These are phyloP conservation scores for Lordiphosa clarofinis DNA, from an alignment of 1,140 invertebrate species.

Conservation along the genomic window DNA sequence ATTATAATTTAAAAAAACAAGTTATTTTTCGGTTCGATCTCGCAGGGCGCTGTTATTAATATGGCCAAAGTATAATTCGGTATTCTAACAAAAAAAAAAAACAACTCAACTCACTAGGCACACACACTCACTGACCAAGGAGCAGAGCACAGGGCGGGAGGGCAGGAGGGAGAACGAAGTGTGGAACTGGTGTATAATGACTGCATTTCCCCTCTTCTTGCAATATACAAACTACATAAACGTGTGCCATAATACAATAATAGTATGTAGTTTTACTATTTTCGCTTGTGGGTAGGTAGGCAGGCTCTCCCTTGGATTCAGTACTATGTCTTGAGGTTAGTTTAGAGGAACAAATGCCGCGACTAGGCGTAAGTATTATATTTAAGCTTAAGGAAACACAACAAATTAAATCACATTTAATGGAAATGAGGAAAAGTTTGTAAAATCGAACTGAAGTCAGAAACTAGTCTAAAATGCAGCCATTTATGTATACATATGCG, in stretches of 20 bases:
- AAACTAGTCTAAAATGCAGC: conserved; percentile 39
- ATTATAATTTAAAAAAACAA: conserved; percentile 28
- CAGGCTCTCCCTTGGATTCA: conserved; percentile 1
- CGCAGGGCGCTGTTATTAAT: background rate
- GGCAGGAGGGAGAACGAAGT: too few species aligned
- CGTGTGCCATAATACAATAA: too few species aligned
- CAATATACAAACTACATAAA: too few species aligned
- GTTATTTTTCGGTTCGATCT: conserved; percentile 5
- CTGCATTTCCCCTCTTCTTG: too few species aligned
- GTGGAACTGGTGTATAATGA: too few species aligned
- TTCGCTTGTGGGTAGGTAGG: background rate
- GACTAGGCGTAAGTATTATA: conserved; percentile 11
- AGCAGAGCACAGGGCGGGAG: too few species aligned
- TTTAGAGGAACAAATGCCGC: conserved; percentile 14
- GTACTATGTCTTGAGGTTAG: conserved; percentile 6
- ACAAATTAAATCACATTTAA: conserved; percentile 24
- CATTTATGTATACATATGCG: background rate
- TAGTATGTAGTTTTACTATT: too few species aligned
- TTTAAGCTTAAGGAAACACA: background rate
- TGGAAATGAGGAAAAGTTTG: conserved; percentile 7
- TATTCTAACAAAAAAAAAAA: too few species aligned
- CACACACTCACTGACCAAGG: too few species aligned
- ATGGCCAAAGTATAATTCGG: too few species aligned
- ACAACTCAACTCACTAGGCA: too few species aligned
- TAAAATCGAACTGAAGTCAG: conserved; percentile 12